Base-by-base conservation (phyloP, 30 jellyfish, hydroid and myxozoan genomes). In the Aurelia coerulea region DNA sequence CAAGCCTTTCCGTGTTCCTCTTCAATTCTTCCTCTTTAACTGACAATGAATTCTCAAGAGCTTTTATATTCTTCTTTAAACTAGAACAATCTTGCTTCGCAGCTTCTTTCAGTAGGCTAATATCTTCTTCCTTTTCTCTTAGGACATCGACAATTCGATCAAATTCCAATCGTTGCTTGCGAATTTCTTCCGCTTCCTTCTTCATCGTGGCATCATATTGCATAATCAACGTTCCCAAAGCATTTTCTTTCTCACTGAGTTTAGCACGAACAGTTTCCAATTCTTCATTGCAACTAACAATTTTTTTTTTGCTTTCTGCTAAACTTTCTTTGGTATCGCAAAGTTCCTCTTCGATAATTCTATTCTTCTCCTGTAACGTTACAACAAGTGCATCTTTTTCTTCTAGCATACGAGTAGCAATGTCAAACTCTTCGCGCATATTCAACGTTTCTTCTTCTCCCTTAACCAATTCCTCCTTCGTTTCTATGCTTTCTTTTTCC, bases 21-120 rank as follows among this genome's bases (percentile, higher is more conserved):
- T 71, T 83, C 65, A 70, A 63, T 16, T 70, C 80, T 34, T 83
- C 65, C 0, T 72, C 80, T 32, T 60, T 83, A n/a, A 65, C 74
- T 35, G 75, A 29, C 34, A 83, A 35, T 56, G 53, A n/a, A 23
- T 83, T 56, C 7, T 83, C 73, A 0, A 60, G 62, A 58, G 32
- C 78, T 10, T 77, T 65, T n/a, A n/a, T 62, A 49, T 77, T 60
- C 67, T 58, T 77, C 34, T 59, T 77, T 41, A 77, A 39, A 5
- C 39, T 77, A 1, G 77, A 77, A 23, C 18, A 60, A 4, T 59
- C 35, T 32, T 14, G 32, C 33, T 62, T 62, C n/a, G 63, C 77
- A 34, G 39, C 87, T 5, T 29, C 46, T 10, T 50, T 34, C 46
- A 77, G n/a, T 42, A 9, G 53, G 56, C 35, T 64, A 15, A 77